Evolutionary conservation across 1,140 invertebrate genomes (phyloP), one percentile per base, ranked within the genome.

Genomic region (Drosophila neocordata): DNA sequence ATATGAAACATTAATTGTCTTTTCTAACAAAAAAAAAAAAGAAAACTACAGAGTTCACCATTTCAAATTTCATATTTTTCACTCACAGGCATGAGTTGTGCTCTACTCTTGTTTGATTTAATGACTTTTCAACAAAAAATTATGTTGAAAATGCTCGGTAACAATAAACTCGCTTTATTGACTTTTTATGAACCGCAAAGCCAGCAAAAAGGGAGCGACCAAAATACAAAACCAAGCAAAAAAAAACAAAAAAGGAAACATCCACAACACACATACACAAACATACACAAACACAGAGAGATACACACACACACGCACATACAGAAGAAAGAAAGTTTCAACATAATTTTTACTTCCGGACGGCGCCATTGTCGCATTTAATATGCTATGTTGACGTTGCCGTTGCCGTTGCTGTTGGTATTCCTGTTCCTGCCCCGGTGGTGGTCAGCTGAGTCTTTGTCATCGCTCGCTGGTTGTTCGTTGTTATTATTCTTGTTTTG

Each of bases 131-230:
- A 82, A 71, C 82, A 15, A 64, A 65, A 76, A 87, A 76, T 87
- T 65, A 79, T 79, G 83, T 82, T 85, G 75, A 87, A 75, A 85
- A 48, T 48, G 41, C 41, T 66, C 57, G 68, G 65, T 57, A 64
- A 88, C 66, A 69, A 88, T 88, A 89, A 88, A 88, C 72, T 67
- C 59, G 62, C 68, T 88, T 88, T 88, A 88, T 88, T 83, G 83
- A 77, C 69, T 83, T 88, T 89, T 88, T 88, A 88, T 89, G 84
- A 79, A 89, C 84, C 84, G 69, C 76, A 88, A 78, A 74, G 44
- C 53, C 63, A 74, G 44, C 53, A 64, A 35, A 55, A 73, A 58
- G 52, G 52, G 55, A 57, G 56, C 38, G 51, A 55, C 63, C 48
- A 87, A 88, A 83, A 72, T 59, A 79, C 70, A 62, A 64, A 67